These are phyloP conservation scores for Sabatieria punctata DNA, from an alignment of 2,888 invertebrate species.

Conservation along the genomic window DNA sequence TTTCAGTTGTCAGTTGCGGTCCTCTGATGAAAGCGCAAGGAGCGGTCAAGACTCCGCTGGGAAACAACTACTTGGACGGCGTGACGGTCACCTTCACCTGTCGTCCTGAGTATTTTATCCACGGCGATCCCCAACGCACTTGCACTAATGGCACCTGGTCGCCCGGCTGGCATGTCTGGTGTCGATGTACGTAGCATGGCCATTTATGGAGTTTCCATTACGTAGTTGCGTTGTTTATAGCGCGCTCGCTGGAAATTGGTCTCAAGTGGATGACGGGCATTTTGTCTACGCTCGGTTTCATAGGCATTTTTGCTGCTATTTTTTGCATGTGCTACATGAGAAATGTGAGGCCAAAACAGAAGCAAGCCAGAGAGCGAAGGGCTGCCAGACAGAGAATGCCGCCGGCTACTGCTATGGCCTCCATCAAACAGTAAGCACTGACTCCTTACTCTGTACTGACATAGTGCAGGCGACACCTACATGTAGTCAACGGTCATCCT, in stretches of 20 bases:
- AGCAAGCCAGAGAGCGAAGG: no score
- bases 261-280: constrained; percentile 19
- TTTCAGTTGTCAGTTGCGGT: constrained; percentile 9
- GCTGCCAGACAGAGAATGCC: no score
- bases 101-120: constrained; percentile 7
- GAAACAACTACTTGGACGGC: constrained; percentile 7
- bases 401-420: no score
- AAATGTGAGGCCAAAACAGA: no score
- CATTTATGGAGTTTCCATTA: no score
- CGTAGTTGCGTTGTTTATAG: constrained; percentile 8
- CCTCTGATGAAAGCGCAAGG: constrained; percentile 4
- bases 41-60: constrained; percentile 4
- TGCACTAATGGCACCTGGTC: constrained; percentile 6
- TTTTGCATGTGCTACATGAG: constrained; percentile 8
- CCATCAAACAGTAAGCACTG: no score
- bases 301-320: constrained; percentile 13
- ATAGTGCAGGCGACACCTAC: no score
- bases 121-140: background rate
- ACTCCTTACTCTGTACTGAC: no score
- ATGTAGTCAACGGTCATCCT: no score
- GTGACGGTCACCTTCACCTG: constrained; percentile 6
- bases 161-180: constrained; percentile 8
- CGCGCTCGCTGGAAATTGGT: constrained; percentile 13
- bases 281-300: constrained; percentile 13
- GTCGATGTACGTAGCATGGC: constrained; percentile 8